Percentiles rank a stretch among this genome's conserved stretches.
Conservation (phyloP, 2,888 invertebrate species). For the Argyra leucocephala region DNA sequence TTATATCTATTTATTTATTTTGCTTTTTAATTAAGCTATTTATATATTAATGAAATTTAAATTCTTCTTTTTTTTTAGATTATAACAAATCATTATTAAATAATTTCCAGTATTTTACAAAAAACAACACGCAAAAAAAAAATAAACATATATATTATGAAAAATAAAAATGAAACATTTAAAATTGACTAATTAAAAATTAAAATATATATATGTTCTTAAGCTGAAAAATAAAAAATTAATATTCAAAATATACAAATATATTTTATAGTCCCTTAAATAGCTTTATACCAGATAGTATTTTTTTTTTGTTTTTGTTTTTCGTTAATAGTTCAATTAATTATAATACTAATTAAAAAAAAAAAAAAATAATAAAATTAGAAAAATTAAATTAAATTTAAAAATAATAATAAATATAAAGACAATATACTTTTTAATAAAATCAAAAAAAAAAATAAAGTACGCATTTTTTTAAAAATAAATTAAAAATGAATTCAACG, state of each 20-base stretch:
- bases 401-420: neutral
- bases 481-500: slow-evolving; percentile 20
- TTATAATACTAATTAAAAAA: neutral
- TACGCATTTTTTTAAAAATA: no score
- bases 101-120: no score
- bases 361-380: neutral
- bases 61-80: no score
- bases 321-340: neutral
- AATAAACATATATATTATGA: no score
- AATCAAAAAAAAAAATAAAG: neutral
- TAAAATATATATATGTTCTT: no score
- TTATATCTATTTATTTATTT: no score
- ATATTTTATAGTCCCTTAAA: slow-evolving; percentile 2
- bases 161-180: neutral
- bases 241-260: neutral
- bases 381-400: neutral
- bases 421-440: neutral
- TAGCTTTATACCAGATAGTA: slow-evolving; percentile 6
- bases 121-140: no score
- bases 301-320: neutral
- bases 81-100: no score
- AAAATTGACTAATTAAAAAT: neutral
- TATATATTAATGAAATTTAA: no score
- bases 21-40: no score
- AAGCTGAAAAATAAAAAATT: neutral